Conservation (phyloP, 2,888 invertebrate species). For the Lacanobia wlatinum region DNA sequence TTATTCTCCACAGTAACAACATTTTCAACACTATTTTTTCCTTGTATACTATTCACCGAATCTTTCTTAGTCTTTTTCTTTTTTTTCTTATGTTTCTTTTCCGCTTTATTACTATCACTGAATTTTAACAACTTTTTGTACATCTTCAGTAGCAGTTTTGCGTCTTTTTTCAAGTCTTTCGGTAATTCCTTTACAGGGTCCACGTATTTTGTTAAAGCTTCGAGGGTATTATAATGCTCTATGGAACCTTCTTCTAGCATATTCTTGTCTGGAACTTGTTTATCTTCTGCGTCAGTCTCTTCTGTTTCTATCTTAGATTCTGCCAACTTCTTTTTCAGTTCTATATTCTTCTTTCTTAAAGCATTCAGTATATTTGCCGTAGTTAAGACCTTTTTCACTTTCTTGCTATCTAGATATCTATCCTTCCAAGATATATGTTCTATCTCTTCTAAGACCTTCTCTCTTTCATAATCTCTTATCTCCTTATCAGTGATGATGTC, state of each 20-base stretch:
- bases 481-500: conserved; percentile 77
- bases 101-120: conserved; percentile 78
- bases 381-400: conserved; percentile 90
- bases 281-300: conserved; percentile 33
- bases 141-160: conserved; percentile 86
- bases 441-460: conserved; percentile 53
- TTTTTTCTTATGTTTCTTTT: conserved; percentile 82
- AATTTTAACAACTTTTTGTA: conserved; percentile 86
- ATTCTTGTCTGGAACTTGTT: conserved; percentile 47
- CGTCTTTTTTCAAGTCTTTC: conserved; percentile 84
- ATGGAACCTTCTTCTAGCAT: conserved; percentile 85
- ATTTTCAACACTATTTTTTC: background rate
- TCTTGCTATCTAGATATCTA: conserved; percentile 91
- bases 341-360: conserved; percentile 91
- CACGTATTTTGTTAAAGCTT: conserved; percentile 82
- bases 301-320: conserved; percentile 68
- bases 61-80: conserved; percentile 61
- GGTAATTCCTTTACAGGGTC: conserved; percentile 74
- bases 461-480: conserved; percentile 71
- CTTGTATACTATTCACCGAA: background rate
- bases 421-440: conserved; percentile 90
- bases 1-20: background rate
- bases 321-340: conserved; percentile 82
- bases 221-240: conserved; percentile 89
- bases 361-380: conserved; percentile 91